phyloP scores from a whole-genome alignment of 2,888 invertebrate genomes.

The Megaustenia siamemsis region DNA sequence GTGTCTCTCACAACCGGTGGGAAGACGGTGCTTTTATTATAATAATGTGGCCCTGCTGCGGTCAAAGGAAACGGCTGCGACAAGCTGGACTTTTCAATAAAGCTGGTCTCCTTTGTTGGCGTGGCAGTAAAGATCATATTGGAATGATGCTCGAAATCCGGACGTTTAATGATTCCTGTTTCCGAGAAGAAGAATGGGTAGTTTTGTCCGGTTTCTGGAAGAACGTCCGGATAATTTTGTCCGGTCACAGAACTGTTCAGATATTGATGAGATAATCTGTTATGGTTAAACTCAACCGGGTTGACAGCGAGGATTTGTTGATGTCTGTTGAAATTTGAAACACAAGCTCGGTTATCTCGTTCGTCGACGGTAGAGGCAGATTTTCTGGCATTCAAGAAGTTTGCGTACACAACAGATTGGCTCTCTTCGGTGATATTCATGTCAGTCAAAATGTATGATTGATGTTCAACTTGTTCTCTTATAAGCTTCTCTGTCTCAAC shows the following conservation, averaged over 20 bases:
- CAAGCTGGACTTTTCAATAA: neutral
- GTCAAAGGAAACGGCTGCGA: neutral
- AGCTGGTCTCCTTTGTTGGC: conserved; percentile 16
- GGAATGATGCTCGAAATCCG: conserved; percentile 20
- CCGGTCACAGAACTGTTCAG: conserved; percentile 40
- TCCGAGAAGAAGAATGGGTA: conserved; percentile 31
- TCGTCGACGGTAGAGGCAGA: neutral
- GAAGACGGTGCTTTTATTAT: conserved; percentile 27
- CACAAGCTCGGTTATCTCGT: neutral
- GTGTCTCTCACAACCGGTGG: neutral
- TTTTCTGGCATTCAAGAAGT: conserved; percentile 10
- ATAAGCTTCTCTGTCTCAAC: neutral
- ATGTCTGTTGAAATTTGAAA: neutral
- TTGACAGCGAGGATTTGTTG: conserved; percentile 29
- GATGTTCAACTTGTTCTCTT: neutral
- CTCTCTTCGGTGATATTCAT: conserved; percentile 21
- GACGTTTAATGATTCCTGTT: conserved; percentile 10
- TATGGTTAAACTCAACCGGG: neutral
- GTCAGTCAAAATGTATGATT: neutral
- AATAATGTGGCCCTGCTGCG: conserved; percentile 3
- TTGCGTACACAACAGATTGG: conserved; percentile 25
- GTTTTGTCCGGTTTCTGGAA: neutral
- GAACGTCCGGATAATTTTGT: conserved; percentile 31
- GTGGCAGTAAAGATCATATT: conserved; percentile 40
- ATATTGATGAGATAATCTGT: conserved; percentile 47